Evolutionary conservation across 2,113 vertebrate species (phyloP).

Genomic region (Notothenia coriiceps): DNA sequence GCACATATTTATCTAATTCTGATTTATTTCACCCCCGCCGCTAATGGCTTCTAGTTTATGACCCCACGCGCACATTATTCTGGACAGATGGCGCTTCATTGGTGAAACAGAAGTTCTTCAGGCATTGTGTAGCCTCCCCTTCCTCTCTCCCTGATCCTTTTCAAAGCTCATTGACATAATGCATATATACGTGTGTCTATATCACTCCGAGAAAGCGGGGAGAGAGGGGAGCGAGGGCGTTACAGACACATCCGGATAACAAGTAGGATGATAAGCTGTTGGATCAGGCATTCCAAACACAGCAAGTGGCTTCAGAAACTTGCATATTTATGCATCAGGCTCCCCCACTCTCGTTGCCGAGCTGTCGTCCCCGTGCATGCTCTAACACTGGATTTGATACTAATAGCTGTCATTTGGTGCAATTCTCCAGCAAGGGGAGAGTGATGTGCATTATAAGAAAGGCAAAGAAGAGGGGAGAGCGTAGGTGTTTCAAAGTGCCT

Average conservation of each 20-base stretch:
- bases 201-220: slow-evolving; percentile 83
- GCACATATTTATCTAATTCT: slow-evolving; percentile 82
- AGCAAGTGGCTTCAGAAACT: slow-evolving; percentile 54
- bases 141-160: slow-evolving; percentile 35
- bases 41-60: slow-evolving; percentile 82
- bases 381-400: slow-evolving; percentile 85
- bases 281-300: slow-evolving; percentile 66
- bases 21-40: slow-evolving; percentile 78
- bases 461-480: slow-evolving; percentile 72
- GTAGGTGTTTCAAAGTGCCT: slow-evolving; percentile 76
- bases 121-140: slow-evolving; percentile 47
- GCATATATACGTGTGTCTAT: slow-evolving; percentile 77
- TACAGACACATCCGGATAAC: slow-evolving; percentile 56
- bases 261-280: slow-evolving; percentile 60
- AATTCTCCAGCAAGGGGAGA: slow-evolving; percentile 82
- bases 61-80: slow-evolving; percentile 74
- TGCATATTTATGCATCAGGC: slow-evolving; percentile 60
- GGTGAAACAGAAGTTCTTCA: slow-evolving; percentile 72
- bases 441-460: slow-evolving; percentile 74
- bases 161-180: slow-evolving; percentile 89
- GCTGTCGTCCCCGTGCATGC: slow-evolving; percentile 55
- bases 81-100: slow-evolving; percentile 81
- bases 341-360: slow-evolving; percentile 38
- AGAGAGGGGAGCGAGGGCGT: background rate
- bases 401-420: slow-evolving; percentile 96